Evolutionary conservation across 2,888 invertebrate species (phyloP).

Genomic region (Oligia fasciuncula): DNA sequence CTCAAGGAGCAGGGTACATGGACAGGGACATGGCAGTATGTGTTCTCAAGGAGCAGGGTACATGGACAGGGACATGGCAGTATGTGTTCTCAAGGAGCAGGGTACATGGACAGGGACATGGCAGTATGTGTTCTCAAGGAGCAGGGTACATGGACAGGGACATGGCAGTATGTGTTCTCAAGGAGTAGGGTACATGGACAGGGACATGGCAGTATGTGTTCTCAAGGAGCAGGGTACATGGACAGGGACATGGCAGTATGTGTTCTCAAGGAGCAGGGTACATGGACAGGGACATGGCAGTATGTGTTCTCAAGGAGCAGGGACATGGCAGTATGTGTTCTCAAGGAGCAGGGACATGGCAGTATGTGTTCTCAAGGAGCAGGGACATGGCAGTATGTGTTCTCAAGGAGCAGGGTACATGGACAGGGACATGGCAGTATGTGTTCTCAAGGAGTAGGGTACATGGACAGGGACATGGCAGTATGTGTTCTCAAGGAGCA

Average conservation of each 20-base stretch:
- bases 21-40: not conserved
- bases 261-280: not conserved
- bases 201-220: not conserved
- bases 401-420: not conserved
- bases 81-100: not conserved
- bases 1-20: not conserved
- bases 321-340: not conserved
- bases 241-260: not conserved
- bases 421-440: not conserved
- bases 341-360: not conserved
- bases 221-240: not conserved
- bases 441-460: not conserved
- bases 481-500: not conserved
- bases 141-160: too few species aligned
- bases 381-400: not conserved
- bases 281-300: not conserved
- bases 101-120: not conserved
- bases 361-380: constrained; percentile 1
- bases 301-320: not conserved
- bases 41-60: not conserved
- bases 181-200: too few species aligned
- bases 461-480: too few species aligned
- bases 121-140: not conserved
- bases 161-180: too few species aligned
- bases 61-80: not conserved